phyloP scores from a whole-genome alignment of 2,797 vertebrate species.

The Pterois miles region DNA sequence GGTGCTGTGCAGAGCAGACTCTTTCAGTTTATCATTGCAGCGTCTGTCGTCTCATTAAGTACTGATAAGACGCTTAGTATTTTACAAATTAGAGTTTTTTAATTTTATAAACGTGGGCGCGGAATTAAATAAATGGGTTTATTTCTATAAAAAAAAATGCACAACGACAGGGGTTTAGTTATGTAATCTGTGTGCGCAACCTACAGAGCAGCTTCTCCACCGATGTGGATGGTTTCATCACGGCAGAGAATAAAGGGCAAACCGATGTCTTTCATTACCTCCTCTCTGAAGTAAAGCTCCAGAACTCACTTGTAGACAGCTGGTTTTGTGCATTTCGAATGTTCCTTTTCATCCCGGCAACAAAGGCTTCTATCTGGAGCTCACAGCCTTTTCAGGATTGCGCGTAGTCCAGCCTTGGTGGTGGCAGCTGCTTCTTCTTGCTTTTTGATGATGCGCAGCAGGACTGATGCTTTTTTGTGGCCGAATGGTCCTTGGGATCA shows the following conservation, averaged over 20 bases:
- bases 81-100: background rate
- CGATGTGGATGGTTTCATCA: conserved; percentile 14
- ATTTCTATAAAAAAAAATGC: no score
- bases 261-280: conserved; percentile 48
- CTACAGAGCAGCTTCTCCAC: background rate
- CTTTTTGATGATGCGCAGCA: conserved; percentile 57
- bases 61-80: background rate
- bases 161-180: no score
- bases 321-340: conserved; percentile 42
- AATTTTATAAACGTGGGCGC: background rate
- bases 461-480: conserved; percentile 26
- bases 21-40: no score
- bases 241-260: conserved; percentile 13
- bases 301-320: conserved; percentile 26
- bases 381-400: conserved; percentile 31
- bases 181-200: background rate
- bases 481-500: conserved; percentile 36
- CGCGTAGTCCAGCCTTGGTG: conserved; percentile 20
- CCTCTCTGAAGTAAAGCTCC: conserved; percentile 23
- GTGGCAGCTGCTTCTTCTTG: conserved; percentile 30
- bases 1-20: no score
- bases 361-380: conserved; percentile 43
- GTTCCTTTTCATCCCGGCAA: conserved; percentile 39
- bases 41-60: background rate
- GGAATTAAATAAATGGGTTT: background rate